A percentile compares a stretch with the other conserved stretches of the same genome.
Conservation (phyloP, 2,797 vertebrate genomes). For the Lateolabrax maculatus region DNA sequence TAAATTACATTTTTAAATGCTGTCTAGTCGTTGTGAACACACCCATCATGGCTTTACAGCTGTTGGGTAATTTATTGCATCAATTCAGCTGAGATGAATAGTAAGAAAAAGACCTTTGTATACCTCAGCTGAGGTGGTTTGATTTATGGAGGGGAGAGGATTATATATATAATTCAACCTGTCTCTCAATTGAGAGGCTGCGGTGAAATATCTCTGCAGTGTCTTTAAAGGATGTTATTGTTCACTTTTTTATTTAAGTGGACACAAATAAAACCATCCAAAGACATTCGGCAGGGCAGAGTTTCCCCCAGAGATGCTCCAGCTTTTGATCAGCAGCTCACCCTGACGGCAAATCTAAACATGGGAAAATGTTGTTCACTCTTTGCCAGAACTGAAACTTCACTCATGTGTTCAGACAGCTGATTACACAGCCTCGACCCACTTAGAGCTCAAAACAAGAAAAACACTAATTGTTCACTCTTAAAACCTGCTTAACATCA, state of each 20-base stretch:
- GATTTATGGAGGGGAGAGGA: background rate
- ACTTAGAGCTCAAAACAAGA: conserved; percentile 2
- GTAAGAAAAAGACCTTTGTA: background rate
- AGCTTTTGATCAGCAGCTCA: background rate
- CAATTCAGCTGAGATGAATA: background rate
- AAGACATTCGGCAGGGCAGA: background rate
- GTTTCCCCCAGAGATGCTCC: background rate
- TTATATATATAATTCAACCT: conserved; percentile 5
- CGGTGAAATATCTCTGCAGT: conserved; percentile 15
- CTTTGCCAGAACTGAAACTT: background rate
- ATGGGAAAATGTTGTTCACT: background rate
- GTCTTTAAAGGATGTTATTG: background rate
- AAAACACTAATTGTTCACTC: background rate
- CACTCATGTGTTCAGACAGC: background rate
- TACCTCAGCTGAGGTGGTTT: conserved; percentile 3
- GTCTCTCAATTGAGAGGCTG: background rate
- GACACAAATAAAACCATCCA: background rate
- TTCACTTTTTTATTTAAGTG: background rate
- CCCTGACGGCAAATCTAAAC: background rate
- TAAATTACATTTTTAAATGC: background rate
- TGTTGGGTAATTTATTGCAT: conserved; percentile 4
- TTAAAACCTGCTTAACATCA: background rate
- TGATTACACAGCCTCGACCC: background rate
- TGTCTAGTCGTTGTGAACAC: background rate
- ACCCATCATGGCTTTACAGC: background rate